These are phyloP conservation scores for Poeciliopsis occidentalis DNA, from an alignment of 2,113 vertebrate genomes.

Conservation along the genomic window DNA sequence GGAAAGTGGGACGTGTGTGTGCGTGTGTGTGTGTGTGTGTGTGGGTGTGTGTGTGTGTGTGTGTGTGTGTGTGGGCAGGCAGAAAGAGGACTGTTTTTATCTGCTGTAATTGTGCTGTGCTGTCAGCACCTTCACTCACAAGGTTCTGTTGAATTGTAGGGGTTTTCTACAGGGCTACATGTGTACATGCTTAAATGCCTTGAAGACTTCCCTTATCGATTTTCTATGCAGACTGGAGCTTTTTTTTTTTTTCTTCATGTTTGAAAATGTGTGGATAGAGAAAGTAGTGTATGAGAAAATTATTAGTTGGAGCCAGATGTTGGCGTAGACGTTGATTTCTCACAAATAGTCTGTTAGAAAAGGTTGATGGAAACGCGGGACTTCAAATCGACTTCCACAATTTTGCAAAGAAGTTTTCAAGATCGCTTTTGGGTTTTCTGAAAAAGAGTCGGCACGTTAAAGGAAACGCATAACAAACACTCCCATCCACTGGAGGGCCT, in stretches of 20 bases:
- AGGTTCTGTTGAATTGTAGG: background rate
- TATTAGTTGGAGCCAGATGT: background rate
- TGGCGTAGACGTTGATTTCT: background rate
- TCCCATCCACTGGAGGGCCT: too few relatives aligned
- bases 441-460: too few relatives aligned
- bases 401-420: too few relatives aligned
- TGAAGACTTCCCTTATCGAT: too few relatives aligned
- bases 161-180: background rate
- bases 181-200: background rate
- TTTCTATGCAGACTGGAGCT: background rate
- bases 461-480: too few relatives aligned
- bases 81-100: conserved; percentile 24
- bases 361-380: too few relatives aligned
- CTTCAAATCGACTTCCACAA: too few relatives aligned
- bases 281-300: background rate
- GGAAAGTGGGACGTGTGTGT: conserved; percentile 1
- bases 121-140: conserved; percentile 6
- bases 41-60: too few relatives aligned
- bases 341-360: too few relatives aligned
- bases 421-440: too few relatives aligned
- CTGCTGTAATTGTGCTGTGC: background rate
- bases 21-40: too few relatives aligned
- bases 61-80: too few relatives aligned
- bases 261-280: background rate
- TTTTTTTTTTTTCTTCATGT: background rate